phyloP scores from a whole-genome alignment of 1,140 invertebrate genomes.

The Ditylenchus dipsaci region DNA sequence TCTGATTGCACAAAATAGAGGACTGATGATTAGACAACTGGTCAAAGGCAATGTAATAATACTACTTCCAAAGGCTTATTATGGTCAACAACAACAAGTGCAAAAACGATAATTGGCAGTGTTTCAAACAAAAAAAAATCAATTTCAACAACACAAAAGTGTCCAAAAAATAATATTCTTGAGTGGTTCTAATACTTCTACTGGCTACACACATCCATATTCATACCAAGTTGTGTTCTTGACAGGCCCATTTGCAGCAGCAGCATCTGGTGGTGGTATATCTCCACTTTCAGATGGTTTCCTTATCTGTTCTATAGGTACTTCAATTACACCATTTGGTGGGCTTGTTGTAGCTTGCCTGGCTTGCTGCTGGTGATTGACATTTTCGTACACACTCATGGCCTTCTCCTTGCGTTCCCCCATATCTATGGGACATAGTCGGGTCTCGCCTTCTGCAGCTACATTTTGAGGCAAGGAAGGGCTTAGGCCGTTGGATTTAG shows the following conservation, averaged over 20 bases:
- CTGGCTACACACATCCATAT: constrained; percentile 27
- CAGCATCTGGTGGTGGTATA: not conserved
- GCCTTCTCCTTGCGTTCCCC: constrained; percentile 38
- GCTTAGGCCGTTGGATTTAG: constrained; percentile 12
- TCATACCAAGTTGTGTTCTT: constrained; percentile 13
- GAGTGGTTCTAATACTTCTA: too few relatives aligned
- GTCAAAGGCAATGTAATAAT: too few relatives aligned
- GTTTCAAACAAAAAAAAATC: too few relatives aligned
- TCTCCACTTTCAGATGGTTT: not conserved
- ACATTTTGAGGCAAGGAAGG: not conserved
- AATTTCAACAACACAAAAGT: too few relatives aligned
- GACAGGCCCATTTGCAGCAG: not conserved
- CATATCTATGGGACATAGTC: constrained; percentile 1
- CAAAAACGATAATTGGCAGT: too few relatives aligned
- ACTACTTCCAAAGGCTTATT: too few relatives aligned
- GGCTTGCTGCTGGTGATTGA: constrained; percentile 2
- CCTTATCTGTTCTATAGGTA: not conserved
- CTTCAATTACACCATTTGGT: not conserved
- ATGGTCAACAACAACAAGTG: too few relatives aligned
- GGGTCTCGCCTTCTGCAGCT: constrained; percentile 14
- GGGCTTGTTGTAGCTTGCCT: not conserved
- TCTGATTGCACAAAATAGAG: too few relatives aligned
- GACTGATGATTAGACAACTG: too few relatives aligned
- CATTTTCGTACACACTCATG: constrained; percentile 36
- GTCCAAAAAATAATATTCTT: too few relatives aligned